phyloP scores from a whole-genome alignment of 2,113 vertebrate species.

The Apaloderma vittatum region DNA sequence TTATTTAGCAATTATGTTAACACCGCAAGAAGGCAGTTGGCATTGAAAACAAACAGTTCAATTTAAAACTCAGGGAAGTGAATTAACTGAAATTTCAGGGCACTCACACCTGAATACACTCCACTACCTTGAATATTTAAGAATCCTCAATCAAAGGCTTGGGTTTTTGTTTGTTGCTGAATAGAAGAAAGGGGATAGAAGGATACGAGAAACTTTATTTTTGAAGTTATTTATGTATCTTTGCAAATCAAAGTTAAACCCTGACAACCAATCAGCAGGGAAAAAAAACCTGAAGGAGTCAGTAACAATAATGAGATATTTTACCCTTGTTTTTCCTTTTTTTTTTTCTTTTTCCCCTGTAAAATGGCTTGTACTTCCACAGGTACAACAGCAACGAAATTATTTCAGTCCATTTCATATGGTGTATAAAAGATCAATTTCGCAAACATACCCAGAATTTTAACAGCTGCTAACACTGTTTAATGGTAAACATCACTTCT shows the following conservation, averaged over 20 bases:
- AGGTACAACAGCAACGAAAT: constrained; percentile 80
- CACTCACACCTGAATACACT: constrained; percentile 27
- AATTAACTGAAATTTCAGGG: constrained; percentile 46
- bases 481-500: constrained; percentile 11
- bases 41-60: constrained; percentile 58
- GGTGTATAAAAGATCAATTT: constrained; percentile 76
- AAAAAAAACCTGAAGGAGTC: constrained; percentile 47
- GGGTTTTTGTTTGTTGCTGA: background rate
- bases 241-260: background rate
- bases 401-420: constrained; percentile 68
- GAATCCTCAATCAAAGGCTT: background rate
- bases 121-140: background rate
- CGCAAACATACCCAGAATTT: constrained; percentile 76
- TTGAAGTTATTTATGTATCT: background rate
- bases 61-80: constrained; percentile 8
- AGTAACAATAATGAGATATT: constrained; percentile 66
- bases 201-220: background rate
- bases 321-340: constrained; percentile 62
- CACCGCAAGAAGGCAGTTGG: constrained; percentile 50
- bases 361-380: constrained; percentile 87
- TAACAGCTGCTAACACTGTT: constrained; percentile 63
- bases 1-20: constrained; percentile 71
- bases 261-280: background rate
- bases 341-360: constrained; percentile 6
- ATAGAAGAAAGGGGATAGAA: background rate